Base-by-base conservation (phyloP, 2,113 vertebrate genomes). In the Panurus biarmicus region DNA sequence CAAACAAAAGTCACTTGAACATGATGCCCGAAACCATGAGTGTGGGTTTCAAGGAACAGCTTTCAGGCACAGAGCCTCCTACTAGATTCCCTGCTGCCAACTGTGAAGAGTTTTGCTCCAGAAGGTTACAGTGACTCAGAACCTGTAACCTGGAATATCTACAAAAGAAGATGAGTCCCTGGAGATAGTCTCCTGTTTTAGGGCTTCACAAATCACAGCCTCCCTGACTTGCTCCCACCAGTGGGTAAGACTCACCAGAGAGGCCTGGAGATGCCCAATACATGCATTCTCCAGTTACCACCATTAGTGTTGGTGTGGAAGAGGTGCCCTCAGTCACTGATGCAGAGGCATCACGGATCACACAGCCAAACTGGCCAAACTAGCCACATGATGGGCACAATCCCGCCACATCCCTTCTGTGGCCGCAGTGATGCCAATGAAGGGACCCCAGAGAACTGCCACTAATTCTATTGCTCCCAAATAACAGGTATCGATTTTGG, bases 71-170 rank as follows among this genome's bases (percentile, higher is more conserved):
- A 86, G 79, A 87, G 73, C 87, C 78, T 95, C 87, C 89, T 44
- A 72, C 91, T 5, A 51, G n/a, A 60, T 72, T 92, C 81, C 47
- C 85, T 77, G 54, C 74, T 85, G 85, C 89, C 85, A 94, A 65
- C 48, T 69, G 86, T 5, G 28, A 83, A 67, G 77, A 69, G 84
- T 66, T 91, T 65, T 91, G 54, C 87, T 87, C 50, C 91, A 95
- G 91, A 91, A 95, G 62, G 60, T 58, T 76, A 87, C n/a, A 66
- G 85, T 56, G 75, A 94, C 65, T 93, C 91, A 83, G 78, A 93
- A 70, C 86, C 91, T 69, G 78, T 1, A 33, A 93, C 82, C 85
- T 88, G 84, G 71, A 82, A 73, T 61, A 57, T 5, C 50, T 25
- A 45, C 5, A 42, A 35, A 36, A 75, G 64, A 74, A 61, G 50